phyloP scores from a whole-genome alignment of 2,113 vertebrate genomes.

The Orthochromis malagaraziensis region DNA sequence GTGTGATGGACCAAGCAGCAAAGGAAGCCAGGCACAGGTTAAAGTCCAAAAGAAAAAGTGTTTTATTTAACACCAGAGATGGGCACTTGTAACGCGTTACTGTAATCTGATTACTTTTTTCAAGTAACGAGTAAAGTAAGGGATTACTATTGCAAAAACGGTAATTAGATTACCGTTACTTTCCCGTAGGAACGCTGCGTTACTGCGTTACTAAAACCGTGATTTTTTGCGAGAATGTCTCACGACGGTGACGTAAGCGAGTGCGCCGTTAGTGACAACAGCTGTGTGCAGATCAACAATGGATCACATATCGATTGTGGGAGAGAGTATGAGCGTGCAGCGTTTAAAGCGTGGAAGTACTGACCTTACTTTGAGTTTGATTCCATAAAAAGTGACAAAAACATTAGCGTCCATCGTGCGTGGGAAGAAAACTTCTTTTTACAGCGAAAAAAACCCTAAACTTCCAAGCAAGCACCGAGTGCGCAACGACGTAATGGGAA shows the following conservation, averaged over 20 bases:
- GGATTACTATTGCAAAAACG: rapidly evolving
- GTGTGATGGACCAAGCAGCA: neutral
- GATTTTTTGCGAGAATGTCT: neutral
- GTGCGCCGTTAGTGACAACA: rapidly evolving
- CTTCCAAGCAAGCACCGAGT: no score
- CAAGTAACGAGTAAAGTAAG: neutral
- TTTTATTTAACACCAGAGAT: neutral
- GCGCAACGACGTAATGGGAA: no score
- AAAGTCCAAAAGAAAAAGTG: neutral
- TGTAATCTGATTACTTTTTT: neutral
- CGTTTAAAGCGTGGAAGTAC: no score
- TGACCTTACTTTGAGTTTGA: no score
- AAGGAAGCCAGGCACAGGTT: neutral
- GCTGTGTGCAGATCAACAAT: neutral
- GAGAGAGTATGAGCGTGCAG: no score
- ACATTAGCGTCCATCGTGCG: no score
- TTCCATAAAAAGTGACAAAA: no score
- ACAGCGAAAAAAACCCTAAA: no score
- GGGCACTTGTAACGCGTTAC: rapidly evolving
- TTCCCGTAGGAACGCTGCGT: neutral
- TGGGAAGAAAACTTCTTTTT: no score
- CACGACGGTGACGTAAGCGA: neutral
- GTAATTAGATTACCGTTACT: neutral
- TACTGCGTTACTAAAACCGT: neutral
- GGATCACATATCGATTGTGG: neutral